Base-by-base conservation (phyloP, 92 coral and sea anemone genomes). In the Metridium senile region DNA sequence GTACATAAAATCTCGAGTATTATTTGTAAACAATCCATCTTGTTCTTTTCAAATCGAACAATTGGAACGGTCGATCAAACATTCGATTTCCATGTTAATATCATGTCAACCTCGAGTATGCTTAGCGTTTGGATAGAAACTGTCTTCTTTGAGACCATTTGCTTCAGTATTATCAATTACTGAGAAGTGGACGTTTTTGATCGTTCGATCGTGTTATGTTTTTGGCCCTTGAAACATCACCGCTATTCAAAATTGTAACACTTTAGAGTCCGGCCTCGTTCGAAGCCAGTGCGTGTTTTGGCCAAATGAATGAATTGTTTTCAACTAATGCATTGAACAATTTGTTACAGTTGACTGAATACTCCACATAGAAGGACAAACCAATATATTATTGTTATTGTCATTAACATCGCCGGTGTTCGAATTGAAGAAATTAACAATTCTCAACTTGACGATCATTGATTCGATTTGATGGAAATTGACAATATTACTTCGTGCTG, bases 21-120 rank as follows among this genome's bases (percentile, higher is more conserved):
- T 56, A 43, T 72, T 72, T 72, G 66, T 72, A 72, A 72, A 72
- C 77, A 72, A 30, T 56, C 20, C 65, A 16, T 30, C 66, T 54
- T 71, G 47, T 27, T 33, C 27, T 52, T 32, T 32, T 52, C 46
- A 33, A 70, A 17, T 20, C 27, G 9, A 72, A 72, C 61, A 72
- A 72, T 54, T 63, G n/a, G 69, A 63, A 30, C 69, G 45, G 11
- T 30, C 20, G 69, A 63, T 63, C 69, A 63, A 63, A 63, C 45
- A 31, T 63, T 31, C 69, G 27, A 4, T 61, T 61, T 61, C 66
- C 35, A 63, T 63, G 39, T 63, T 17, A 13, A 23, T 30, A 23
- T 16, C 39, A 31, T 28, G 21, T 28, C 22, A 63, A 19, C 23
- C 35, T 63, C 22, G 45, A 11, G 27, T 28, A 8, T 1, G 17